These are phyloP conservation scores for Arothron firmamentum DNA, from an alignment of 2,113 vertebrate genomes.

Conservation along the genomic window DNA sequence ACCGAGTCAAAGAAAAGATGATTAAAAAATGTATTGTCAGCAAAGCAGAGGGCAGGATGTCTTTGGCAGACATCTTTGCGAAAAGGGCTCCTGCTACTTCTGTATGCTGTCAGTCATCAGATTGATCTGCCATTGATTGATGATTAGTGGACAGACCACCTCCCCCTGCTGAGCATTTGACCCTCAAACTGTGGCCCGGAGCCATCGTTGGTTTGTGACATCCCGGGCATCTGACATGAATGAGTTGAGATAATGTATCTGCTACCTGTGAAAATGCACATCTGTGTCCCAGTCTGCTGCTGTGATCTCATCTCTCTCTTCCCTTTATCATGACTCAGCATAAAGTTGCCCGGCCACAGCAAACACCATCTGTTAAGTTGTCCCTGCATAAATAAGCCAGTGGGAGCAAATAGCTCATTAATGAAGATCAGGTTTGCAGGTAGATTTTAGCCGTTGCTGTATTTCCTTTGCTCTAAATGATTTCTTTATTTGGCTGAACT, in stretches of 20 bases:
- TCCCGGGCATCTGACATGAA: conserved; percentile 37
- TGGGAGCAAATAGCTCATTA: conserved; percentile 36
- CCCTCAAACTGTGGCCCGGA: no score
- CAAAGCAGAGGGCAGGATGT: no score
- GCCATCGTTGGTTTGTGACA: no score
- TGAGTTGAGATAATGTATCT: conserved; percentile 36
- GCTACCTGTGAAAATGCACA: conserved; percentile 56
- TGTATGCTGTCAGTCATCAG: no score
- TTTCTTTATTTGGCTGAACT: conserved; percentile 55
- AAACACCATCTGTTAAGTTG: conserved; percentile 62
- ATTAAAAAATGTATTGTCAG: no score
- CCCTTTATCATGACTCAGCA: conserved; percentile 32
- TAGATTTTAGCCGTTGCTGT: conserved; percentile 14
- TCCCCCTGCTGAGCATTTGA: no score
- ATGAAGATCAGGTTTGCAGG: conserved; percentile 19
- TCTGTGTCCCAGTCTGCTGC: conserved; percentile 44
- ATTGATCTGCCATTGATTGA: no score
- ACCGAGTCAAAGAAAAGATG: no score
- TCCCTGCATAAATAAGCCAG: conserved; percentile 54
- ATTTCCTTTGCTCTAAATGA: conserved; percentile 53
- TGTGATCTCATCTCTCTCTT: conserved; percentile 30
- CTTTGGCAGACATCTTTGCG: no score
- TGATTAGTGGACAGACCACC: no score
- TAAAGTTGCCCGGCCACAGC: conserved; percentile 17
- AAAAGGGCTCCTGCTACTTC: no score